Conservation (phyloP, 2,797 vertebrate genomes). For the Acanthiza pusilla region DNA sequence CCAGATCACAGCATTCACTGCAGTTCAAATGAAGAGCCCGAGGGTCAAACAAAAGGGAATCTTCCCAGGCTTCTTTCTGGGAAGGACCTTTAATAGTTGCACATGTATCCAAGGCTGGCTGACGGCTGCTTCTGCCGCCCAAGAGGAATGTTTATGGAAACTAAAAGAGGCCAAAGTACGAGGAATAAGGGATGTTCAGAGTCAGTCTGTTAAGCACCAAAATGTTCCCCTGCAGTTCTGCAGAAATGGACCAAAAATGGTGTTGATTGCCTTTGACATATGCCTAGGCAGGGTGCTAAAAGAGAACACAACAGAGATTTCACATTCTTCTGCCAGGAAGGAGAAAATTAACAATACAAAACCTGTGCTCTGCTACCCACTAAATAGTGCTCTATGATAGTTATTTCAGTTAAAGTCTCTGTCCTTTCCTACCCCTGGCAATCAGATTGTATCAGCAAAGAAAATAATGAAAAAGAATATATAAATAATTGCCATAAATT, state of each 20-base stretch:
- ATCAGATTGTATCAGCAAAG: not conserved
- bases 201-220: not conserved
- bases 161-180: not conserved
- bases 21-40: not conserved
- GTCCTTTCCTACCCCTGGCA: not conserved
- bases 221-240: not conserved
- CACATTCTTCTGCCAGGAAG: not conserved
- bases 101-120: not conserved
- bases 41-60: not conserved
- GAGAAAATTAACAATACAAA: not conserved
- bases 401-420: not conserved
- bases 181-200: not conserved
- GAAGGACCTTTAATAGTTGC: not conserved
- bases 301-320: not conserved
- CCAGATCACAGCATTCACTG: not conserved
- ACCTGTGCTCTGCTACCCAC: not conserved
- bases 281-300: not conserved
- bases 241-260: not conserved
- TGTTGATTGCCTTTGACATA: not conserved
- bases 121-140: not conserved
- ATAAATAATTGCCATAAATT: not conserved
- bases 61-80: not conserved
- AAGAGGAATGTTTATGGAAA: constrained; percentile 9
- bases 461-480: not conserved
- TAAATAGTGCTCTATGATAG: not conserved